Evolutionary conservation across 2,797 vertebrate genomes (phyloP), one percentile per base, ranked within the genome.

Genomic region (Pyrocephalus nanus): DNA sequence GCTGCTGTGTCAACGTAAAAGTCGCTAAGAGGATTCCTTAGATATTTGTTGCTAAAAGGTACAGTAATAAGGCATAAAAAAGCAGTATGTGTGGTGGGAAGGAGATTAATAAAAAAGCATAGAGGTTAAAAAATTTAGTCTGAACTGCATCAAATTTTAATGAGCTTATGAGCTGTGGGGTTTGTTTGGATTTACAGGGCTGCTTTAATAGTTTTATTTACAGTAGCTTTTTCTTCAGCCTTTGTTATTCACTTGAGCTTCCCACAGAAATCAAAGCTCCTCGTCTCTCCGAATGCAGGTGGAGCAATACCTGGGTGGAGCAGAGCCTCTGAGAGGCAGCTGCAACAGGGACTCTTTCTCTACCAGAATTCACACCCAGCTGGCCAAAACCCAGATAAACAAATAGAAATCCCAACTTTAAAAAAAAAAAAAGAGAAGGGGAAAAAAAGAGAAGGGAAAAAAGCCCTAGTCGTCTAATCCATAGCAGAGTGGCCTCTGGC

Each of bases 121-220:
- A 96, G 97, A 97, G 97, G 98, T 97, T 97, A 97, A 97, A 97
- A 97, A 97, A 89, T 97, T 97, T 96, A 98, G 96, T 97, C 96
- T 97, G 97, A 98, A 97, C 97, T 97, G 97, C 97, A 93, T 98
- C 97, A 97, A 95, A 92, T 98, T 97, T 97, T 98, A 98, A 98
- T 98, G 97, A 98, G 98, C 98, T 98, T 98, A 98, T 88, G 97
- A 97, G 97, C 97, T 97, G 97, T 97, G 97, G 97, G 97, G 97
- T 97, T 97, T 97, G 97, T 97, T 98, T 97, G 97, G 98, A 97
- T 98, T 98, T 98, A 97, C 96, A 96, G 97, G 97, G 93, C 95
- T 97, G 95, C 97, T 95, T 95, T 98, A 98, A 98, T 98, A 97
- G 97, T 97, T 97, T 98, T 98, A 98, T 98, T 97, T 98, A 97